Evolutionary conservation across 2,888 invertebrate species (phyloP).

Genomic region (Pyrochroa serraticornis): DNA sequence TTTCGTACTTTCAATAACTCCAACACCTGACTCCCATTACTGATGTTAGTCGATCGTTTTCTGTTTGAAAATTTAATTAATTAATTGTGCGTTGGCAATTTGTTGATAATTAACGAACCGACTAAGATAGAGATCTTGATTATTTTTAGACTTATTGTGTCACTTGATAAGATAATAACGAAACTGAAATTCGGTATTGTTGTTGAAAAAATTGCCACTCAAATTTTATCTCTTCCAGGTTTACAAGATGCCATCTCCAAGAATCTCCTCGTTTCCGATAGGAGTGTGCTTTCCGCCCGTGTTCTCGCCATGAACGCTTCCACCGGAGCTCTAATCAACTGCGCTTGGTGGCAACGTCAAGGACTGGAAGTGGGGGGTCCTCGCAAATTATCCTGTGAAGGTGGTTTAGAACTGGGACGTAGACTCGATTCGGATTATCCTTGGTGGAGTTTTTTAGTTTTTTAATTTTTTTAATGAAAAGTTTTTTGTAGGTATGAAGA

Average conservation of each 20-base stretch:
- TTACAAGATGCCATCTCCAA: conserved; percentile 76
- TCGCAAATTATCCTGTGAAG: conserved; percentile 52
- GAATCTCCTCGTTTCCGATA: conserved; percentile 70
- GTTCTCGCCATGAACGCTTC: conserved; percentile 68
- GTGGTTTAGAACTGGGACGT: conserved; percentile 63
- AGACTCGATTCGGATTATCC: conserved; percentile 73
- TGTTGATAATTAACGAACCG: neutral
- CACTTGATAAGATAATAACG: neutral
- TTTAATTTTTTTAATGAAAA: conserved; percentile 49
- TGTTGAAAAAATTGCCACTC: neutral
- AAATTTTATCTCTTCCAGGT: conserved; percentile 58
- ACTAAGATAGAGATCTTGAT: neutral
- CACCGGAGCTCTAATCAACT: conserved; percentile 64
- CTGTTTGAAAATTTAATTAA: neutral
- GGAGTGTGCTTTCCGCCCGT: conserved; percentile 64
- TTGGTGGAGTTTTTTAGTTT: conserved; percentile 57
- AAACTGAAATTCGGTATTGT: neutral
- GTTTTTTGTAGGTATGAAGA: conserved; percentile 63
- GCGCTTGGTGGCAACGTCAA: conserved; percentile 67
- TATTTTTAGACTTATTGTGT: too few relatives aligned
- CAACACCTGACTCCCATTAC: too few relatives aligned
- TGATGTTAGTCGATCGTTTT: too few relatives aligned
- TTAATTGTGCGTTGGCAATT: too few relatives aligned
- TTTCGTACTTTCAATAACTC: too few relatives aligned
- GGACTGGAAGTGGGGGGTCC: conserved; percentile 65